Percentiles rank a stretch among this genome's conserved stretches.
These are phyloP conservation scores for Dione juno DNA, from an alignment of 2,888 invertebrate genomes.

Conservation along the genomic window DNA sequence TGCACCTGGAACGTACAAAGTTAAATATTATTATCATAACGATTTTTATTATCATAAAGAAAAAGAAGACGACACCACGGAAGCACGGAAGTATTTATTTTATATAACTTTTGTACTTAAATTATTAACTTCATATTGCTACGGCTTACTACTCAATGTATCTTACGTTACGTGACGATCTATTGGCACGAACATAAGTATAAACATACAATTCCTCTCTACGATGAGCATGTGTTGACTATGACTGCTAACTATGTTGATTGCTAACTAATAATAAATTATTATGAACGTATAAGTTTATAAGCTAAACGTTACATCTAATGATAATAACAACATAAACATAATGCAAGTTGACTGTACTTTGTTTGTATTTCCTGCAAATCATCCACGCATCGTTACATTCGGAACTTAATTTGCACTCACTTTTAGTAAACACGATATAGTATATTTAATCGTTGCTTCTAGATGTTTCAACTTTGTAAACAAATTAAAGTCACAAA, in stretches of 20 bases:
- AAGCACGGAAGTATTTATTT: background rate
- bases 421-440: conserved; percentile 21
- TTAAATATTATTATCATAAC: conserved; percentile 8
- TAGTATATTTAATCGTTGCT: conserved; percentile 41
- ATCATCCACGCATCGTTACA: conserved; percentile 13
- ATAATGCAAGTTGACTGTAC: conserved; percentile 4
- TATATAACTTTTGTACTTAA: background rate
- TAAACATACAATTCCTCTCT: background rate
- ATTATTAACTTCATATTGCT: background rate
- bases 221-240: background rate
- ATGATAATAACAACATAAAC: background rate
- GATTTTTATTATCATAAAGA: conserved; percentile 9
- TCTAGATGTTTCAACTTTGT: conserved; percentile 58
- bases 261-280: background rate
- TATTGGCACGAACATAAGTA: background rate
- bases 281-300: background rate
- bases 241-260: background rate
- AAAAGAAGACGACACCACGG: no score
- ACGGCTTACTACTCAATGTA: background rate
- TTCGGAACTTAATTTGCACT: conserved; percentile 16
- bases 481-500: conserved; percentile 59
- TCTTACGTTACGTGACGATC: background rate
- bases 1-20: conserved; percentile 67
- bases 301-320: background rate
- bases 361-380: conserved; percentile 14